phyloP scores from a whole-genome alignment of 2,888 invertebrate species.

The Heliconius sara region DNA sequence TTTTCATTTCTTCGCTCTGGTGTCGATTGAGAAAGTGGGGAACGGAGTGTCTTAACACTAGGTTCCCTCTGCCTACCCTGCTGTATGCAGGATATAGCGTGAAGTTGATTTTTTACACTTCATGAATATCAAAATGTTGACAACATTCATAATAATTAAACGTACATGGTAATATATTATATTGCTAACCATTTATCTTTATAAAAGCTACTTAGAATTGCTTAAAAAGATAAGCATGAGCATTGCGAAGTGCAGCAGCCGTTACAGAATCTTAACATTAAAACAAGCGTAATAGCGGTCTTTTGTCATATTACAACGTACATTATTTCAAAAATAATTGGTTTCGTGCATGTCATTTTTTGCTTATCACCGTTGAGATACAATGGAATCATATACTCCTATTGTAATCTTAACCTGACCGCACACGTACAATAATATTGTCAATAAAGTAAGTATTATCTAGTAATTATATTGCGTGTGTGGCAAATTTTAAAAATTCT shows the following conservation, averaged over 20 bases:
- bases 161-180: not conserved
- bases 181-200: not conserved
- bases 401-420: not conserved
- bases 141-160: not conserved
- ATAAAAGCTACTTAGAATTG: conserved; percentile 10
- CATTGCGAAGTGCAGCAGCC: not conserved
- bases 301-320: conserved; percentile 19
- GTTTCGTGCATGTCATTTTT: not conserved
- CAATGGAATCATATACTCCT: not conserved
- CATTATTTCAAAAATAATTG: conserved; percentile 16
- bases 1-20: too few relatives aligned
- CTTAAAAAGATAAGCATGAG: conserved; percentile 10
- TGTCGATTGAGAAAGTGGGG: too few relatives aligned
- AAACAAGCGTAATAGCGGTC: conserved; percentile 12
- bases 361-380: conserved; percentile 12
- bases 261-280: conserved; percentile 19
- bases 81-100: too few relatives aligned
- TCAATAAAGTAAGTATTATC: too few relatives aligned
- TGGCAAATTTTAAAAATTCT: too few relatives aligned
- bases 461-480: too few relatives aligned
- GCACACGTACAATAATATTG: too few relatives aligned
- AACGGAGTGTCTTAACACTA: too few relatives aligned
- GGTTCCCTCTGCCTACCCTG: too few relatives aligned
- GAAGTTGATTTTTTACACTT: not conserved
- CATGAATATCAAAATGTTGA: not conserved